Evolutionary conservation across 1,140 invertebrate species (phyloP).

Genomic region (Tetranychus urticae): DNA sequence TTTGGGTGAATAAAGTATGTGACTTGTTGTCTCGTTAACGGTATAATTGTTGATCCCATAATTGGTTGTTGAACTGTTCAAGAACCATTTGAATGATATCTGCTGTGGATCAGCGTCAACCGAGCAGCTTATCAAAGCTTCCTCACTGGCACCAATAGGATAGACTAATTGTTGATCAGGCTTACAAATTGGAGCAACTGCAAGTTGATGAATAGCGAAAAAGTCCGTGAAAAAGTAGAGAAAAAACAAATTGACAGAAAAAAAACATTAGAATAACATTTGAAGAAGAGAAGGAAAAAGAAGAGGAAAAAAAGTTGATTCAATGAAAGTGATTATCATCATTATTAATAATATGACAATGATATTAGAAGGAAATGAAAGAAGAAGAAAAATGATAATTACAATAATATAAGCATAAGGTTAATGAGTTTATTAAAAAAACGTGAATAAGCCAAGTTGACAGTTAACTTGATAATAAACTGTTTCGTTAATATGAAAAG

Average conservation of each 20-base stretch:
- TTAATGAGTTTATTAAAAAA: too few relatives aligned
- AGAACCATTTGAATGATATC: conserved; percentile 15
- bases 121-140: conserved; percentile 50
- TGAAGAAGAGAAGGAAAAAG: not conserved
- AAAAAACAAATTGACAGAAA: not conserved
- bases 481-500: too few relatives aligned
- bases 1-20: not conserved
- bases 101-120: conserved; percentile 49
- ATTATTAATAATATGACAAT: too few relatives aligned
- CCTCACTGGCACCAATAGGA: conserved; percentile 54
- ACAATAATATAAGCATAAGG: too few relatives aligned
- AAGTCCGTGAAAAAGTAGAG: not conserved
- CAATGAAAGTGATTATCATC: too few relatives aligned
- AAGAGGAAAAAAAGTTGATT: not conserved
- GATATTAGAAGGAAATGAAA: too few relatives aligned
- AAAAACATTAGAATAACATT: not conserved
- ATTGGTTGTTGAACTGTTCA: conserved; percentile 26
- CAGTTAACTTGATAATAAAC: too few relatives aligned
- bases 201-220: not conserved
- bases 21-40: not conserved
- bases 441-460: too few relatives aligned
- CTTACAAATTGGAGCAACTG: not conserved
- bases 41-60: conserved; percentile 32
- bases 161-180: not conserved
- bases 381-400: too few relatives aligned